Evolutionary conservation across 2,113 vertebrate species (phyloP), one percentile per base, ranked within the genome.

Genomic region (Leptobrachium ailaonicum): DNA sequence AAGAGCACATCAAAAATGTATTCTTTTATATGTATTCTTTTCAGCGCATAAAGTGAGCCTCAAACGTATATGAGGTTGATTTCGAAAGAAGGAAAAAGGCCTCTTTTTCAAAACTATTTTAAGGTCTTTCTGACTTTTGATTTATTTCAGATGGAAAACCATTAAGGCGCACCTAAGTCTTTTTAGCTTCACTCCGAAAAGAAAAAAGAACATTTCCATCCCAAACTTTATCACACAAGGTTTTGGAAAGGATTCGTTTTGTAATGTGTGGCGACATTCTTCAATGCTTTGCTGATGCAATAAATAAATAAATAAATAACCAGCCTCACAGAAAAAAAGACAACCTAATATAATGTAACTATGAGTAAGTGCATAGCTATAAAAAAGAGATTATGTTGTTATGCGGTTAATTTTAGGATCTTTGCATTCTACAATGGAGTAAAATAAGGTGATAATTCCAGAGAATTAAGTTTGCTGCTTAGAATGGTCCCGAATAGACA

Each of bases 391-490:
- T 50, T 5, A 50, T 50, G 47, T 56, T 68, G 45, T 44, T 50
- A 56, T 56, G 50, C n/a, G 20, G 9, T 41, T 71, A 20, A 47
- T 63, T 62, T 63, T 50, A 47, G 68, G 60, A 12, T 64, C 54
- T 40, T 64, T 64, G 47, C 20, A 11, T 45, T 70, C 53, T 12
- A 32, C 40, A 3, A 4, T 11, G n/a, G 12, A 32, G 44, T 2
- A 77, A 7, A 70, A 77, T 69, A 70, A 42, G 41, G 75, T 70
- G 67, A 32, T 70, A 77, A 77, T 70, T n/a, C 76, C 76, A 45
- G 3, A 8, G 53, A 77, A 41, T 60, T 60, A 10, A 14, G 47
- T 77, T 70, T 47, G 53, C 41, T n/a, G n/a, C 20, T 71, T 42
- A 60, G 68, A 70, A 45, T 71, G 54, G 68, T 70, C 67, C 40